Evolutionary conservation across 2,113 vertebrate species (phyloP), one percentile per base, ranked within the genome.

Genomic region (Colaptes auratus): DNA sequence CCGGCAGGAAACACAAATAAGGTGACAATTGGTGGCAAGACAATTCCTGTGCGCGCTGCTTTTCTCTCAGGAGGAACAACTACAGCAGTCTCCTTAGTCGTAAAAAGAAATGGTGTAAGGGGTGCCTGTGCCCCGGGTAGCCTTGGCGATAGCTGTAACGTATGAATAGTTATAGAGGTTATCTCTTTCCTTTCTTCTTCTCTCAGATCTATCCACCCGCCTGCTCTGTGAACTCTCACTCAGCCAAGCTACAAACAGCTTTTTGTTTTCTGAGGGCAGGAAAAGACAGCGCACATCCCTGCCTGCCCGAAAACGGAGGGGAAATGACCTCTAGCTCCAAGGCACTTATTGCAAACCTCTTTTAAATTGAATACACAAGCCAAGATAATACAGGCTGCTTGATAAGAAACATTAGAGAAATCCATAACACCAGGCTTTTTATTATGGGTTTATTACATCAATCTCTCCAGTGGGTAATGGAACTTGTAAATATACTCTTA

Each of bases 381-480:
- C 96, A 82, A 95, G 95, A 90, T 97, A 98, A 96, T 97, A 95
- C 86, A 93, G 89, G 93, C 88, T 93, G 92, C 96, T 97, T 96
- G 96, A 95, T 97, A 96, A 97, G 89, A 97, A 97, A 97, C 97
- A 97, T 97, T 97, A 96, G 96, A 97, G 95, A 97, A 98, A 97
- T 98, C 97, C 97, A 96, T 97, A 98, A 92, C 95, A 90, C 42
- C 44, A 95, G 86, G 91, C 96, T 96, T 97, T 98, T 98, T 97
- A 96, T 97, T 97, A 96, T 91, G 80, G 96, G 97, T 97, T 98
- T 96, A 96, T 96, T 97, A 96, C 97, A 98, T 97, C 97, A 97
- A 95, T 98, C 97, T 97, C 96, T 97, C 96, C 92, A 96, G 97
- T 98, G 97, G 97, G 97, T 98, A 97, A 97, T 97, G 97, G 97